A percentile compares a stretch with the other conserved stretches of the same genome.
Evolutionary conservation across 2,797 vertebrate genomes (phyloP).

Genomic region (Myiotriccus ornatus): DNA sequence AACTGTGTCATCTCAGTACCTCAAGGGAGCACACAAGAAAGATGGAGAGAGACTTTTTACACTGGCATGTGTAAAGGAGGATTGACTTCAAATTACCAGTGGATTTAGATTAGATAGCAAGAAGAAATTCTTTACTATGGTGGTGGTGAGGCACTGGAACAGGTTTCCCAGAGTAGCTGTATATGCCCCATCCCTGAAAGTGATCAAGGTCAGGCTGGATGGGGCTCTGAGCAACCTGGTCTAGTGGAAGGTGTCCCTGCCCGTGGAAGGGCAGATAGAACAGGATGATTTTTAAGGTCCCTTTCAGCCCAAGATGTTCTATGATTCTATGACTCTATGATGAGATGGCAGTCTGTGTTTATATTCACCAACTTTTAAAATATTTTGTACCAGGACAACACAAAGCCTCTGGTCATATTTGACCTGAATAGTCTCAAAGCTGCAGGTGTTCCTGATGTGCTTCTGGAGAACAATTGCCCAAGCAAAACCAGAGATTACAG

Average conservation of each 20-base stretch:
- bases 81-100: background rate
- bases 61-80: too few species aligned
- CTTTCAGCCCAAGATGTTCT: rapidly evolving
- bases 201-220: background rate
- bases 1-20: background rate
- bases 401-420: background rate
- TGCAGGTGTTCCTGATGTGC: background rate
- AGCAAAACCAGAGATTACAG: background rate
- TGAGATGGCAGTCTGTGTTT: background rate
- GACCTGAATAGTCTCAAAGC: background rate
- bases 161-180: background rate
- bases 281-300: background rate
- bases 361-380: background rate
- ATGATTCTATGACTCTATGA: background rate
- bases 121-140: background rate
- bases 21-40: background rate
- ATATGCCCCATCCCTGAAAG: rapidly evolving
- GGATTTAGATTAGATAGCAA: background rate
- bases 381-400: background rate
- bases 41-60: background rate
- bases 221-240: background rate
- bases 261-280: background rate
- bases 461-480: background rate
- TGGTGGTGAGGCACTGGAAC: background rate
- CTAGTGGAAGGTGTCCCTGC: rapidly evolving